phyloP scores from a whole-genome alignment of 2,113 vertebrate genomes.

The Columba janthina region DNA sequence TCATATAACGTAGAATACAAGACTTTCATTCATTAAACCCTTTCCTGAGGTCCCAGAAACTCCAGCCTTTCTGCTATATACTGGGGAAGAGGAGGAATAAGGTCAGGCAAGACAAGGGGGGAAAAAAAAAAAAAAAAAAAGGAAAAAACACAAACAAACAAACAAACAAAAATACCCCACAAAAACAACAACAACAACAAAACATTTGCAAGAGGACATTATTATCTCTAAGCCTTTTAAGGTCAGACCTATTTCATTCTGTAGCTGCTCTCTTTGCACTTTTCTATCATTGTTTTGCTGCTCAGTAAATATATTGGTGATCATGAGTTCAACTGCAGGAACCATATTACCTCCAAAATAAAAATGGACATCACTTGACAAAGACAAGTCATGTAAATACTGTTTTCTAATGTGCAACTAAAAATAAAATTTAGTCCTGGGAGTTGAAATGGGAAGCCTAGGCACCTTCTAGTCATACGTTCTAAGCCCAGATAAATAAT shows the following conservation, averaged over 20 bases:
- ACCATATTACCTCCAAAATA: background rate
- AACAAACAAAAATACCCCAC: too few relatives aligned
- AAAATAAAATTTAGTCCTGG: background rate
- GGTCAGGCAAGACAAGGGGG: background rate
- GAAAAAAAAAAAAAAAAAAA: background rate
- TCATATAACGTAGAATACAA: constrained; percentile 30
- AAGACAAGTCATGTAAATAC: background rate
- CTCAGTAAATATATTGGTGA: background rate
- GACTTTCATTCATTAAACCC: constrained; percentile 55
- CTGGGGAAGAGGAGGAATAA: background rate
- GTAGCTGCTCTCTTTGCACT: background rate
- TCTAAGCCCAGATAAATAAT: background rate
- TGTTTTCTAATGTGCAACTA: background rate
- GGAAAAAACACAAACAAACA: background rate
- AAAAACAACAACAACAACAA: too few relatives aligned
- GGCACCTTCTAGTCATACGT: background rate
- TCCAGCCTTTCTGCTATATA: background rate
- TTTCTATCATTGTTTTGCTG: background rate
- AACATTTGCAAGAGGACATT: background rate
- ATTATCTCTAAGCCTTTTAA: background rate
- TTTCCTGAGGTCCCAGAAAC: constrained; percentile 38
- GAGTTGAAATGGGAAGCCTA: background rate
- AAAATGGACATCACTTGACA: background rate
- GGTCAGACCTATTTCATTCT: background rate
- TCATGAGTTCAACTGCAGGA: background rate